Percentiles rank a stretch among this genome's conserved stretches.
phyloP scores from a whole-genome alignment of 2,113 vertebrate genomes.

The Mustela lutreola region DNA sequence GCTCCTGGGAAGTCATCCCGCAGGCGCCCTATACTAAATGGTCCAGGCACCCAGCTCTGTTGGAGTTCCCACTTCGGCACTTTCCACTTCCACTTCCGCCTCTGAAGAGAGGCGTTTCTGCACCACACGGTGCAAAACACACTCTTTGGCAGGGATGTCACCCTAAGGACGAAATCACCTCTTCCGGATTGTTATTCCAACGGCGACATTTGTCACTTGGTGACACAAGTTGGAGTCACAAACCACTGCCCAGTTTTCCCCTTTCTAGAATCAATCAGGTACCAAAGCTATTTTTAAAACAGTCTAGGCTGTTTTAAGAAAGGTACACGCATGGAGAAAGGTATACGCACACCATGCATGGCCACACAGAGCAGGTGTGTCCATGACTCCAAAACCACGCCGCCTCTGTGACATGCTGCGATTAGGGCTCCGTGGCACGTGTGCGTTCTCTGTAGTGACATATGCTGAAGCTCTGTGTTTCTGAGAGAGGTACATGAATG shows the following conservation, averaged over 20 bases:
- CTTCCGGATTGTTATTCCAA: not conserved
- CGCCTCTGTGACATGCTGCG: not conserved
- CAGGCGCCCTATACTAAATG: not conserved
- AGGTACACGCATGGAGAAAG: not conserved
- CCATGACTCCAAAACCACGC: accelerated
- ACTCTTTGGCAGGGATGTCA: not conserved
- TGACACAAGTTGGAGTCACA: not conserved
- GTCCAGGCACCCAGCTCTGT: not conserved
- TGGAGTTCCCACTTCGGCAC: not conserved
- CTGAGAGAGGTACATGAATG: too few relatives aligned
- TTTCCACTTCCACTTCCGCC: too few relatives aligned
- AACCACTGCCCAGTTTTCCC: not conserved
- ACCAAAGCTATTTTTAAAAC: not conserved
- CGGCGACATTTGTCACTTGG: not conserved
- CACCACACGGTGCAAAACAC: not conserved
- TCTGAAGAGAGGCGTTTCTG: not conserved
- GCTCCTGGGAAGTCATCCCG: too few relatives aligned
- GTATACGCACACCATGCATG: too few relatives aligned
- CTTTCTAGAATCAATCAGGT: not conserved
- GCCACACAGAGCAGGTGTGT: not conserved
- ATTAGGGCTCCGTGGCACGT: not conserved
- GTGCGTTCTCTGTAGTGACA: not conserved
- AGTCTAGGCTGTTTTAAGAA: too few relatives aligned
- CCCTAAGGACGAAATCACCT: not conserved
- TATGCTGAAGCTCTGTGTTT: not conserved